Conservation (phyloP, 2,888 invertebrate species). For the Agriopis aurantiaria region DNA sequence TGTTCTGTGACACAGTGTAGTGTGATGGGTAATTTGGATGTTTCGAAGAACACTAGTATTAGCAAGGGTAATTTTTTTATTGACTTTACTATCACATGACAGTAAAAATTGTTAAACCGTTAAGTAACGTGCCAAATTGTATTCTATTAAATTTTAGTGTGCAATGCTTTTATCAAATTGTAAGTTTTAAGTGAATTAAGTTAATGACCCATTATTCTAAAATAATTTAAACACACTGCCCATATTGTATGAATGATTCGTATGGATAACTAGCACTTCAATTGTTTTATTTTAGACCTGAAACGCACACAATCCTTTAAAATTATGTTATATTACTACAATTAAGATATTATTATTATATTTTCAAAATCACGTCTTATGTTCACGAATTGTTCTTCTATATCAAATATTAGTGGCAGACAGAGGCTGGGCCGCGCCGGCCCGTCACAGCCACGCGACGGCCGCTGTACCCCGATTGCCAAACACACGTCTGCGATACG, state of each 20-base stretch:
- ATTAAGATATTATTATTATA: background rate
- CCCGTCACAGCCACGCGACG: conserved; percentile 39
- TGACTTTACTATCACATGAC: no score
- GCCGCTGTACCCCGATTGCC: conserved; percentile 43
- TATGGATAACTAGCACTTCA: no score
- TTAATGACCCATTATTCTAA: background rate
- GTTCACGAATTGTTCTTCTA: background rate
- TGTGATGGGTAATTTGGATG: background rate
- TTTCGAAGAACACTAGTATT: background rate
- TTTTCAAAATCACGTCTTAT: background rate
- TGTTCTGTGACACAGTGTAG: background rate
- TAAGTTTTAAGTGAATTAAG: background rate
- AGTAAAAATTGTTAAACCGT: no score
- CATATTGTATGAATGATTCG: no score
- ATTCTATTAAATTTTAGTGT: no score
- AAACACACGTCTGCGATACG: conserved; percentile 50
- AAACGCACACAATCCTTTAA: no score
- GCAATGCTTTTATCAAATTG: background rate
- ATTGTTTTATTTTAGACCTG: no score
- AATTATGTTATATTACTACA: background rate
- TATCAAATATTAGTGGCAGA: conserved; percentile 16
- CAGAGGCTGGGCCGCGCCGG: conserved; percentile 23
- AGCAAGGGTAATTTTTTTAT: no score
- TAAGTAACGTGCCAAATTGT: no score
- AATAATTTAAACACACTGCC: no score